Conservation (phyloP, 2,113 vertebrate species). For the Nicator chloris region DNA sequence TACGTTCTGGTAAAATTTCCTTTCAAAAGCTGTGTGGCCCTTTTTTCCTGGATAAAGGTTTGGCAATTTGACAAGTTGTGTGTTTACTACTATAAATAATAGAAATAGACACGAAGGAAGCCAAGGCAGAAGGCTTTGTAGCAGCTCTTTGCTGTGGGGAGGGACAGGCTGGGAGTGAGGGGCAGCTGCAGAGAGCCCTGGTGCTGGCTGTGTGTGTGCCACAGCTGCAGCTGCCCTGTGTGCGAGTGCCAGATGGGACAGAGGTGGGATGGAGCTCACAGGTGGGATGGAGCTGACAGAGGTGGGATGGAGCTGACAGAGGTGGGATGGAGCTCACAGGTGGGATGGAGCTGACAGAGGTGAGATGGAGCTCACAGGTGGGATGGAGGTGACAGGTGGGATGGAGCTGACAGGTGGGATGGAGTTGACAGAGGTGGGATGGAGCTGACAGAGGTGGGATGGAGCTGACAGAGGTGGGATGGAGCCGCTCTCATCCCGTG, state of each 20-base stretch:
- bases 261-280: too few relatives aligned
- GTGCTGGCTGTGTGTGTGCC: fast-evolving
- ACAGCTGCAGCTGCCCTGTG: too few relatives aligned
- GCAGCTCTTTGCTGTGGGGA: neutral
- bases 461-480: neutral
- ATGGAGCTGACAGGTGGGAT: too few relatives aligned
- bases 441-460: too few relatives aligned
- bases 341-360: too few relatives aligned
- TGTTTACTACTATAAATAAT: neutral
- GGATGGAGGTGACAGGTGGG: too few relatives aligned
- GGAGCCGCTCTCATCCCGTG: neutral
- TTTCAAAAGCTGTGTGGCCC: neutral
- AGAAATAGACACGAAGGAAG: neutral
- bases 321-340: too few relatives aligned
- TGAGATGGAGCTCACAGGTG: too few relatives aligned
- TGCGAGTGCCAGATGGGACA: neutral
- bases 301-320: neutral
- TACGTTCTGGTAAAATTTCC: neutral
- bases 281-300: too few relatives aligned
- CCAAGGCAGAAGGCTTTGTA: neutral
- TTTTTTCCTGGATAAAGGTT: neutral
- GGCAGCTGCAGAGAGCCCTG: neutral
- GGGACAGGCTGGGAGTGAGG: fast-evolving
- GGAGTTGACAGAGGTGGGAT: neutral
- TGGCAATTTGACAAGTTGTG: neutral